A percentile compares a stretch with the other conserved stretches of the same genome.
phyloP scores from a whole-genome alignment of 2,888 invertebrate genomes.

The Smittia aterrima region DNA sequence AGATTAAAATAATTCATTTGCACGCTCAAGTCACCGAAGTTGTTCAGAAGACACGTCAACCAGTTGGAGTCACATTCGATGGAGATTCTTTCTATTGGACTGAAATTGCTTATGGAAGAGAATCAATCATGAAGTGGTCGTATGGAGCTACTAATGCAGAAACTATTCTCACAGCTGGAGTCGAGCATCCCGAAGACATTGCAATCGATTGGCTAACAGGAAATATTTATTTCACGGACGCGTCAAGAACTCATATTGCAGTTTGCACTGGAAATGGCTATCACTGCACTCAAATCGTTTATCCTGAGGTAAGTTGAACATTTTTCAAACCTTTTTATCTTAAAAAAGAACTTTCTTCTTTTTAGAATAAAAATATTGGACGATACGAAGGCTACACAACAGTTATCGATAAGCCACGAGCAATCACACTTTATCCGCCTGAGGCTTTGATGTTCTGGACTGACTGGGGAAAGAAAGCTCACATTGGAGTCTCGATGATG shows the following conservation, averaged over 20 bases:
- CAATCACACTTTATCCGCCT: constrained; percentile 66
- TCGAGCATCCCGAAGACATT: constrained; percentile 71
- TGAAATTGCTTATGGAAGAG: constrained; percentile 66
- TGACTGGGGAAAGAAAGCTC: constrained; percentile 74
- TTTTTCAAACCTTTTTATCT: too few relatives aligned
- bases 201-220: constrained; percentile 75
- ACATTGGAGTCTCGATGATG: constrained; percentile 80
- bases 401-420: constrained; percentile 61
- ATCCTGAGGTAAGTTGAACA: too few relatives aligned
- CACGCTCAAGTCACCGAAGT: constrained; percentile 55
- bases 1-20: constrained; percentile 65
- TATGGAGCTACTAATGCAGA: constrained; percentile 63
- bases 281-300: constrained; percentile 63
- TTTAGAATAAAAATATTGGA: too few relatives aligned
- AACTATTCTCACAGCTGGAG: constrained; percentile 62
- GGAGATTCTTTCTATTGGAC: constrained; percentile 75
- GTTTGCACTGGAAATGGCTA: constrained; percentile 70
- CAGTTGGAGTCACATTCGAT: constrained; percentile 67
- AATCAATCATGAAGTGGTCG: constrained; percentile 66
- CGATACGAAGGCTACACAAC: too few relatives aligned
- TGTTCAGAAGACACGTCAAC: constrained; percentile 58
- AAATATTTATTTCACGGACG: constrained; percentile 81
- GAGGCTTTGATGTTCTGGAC: constrained; percentile 87
- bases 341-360: too few relatives aligned
- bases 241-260: constrained; percentile 66